These are phyloP conservation scores for Umimayanthus chanpuru DNA, from an alignment of 92 coral and sea anemone species.

Conservation along the genomic window DNA sequence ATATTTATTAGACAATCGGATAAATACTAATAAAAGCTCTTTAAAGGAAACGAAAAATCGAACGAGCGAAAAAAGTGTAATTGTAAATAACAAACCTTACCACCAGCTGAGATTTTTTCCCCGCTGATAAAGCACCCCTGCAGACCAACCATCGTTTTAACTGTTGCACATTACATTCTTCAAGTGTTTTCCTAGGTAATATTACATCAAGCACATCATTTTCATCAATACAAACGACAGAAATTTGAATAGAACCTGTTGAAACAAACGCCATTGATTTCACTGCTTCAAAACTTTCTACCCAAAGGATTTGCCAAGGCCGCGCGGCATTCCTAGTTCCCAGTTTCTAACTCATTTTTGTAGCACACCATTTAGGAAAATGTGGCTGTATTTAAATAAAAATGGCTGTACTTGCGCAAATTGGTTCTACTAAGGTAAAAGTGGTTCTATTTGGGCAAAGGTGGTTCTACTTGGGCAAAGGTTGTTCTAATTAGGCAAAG, in stretches of 20 bases:
- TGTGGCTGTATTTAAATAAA: no score
- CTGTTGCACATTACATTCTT: not conserved
- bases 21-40: not conserved
- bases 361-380: no score
- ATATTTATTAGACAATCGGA: not conserved
- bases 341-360: slow-evolving; percentile 6
- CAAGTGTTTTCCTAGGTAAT: not conserved
- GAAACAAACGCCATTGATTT: not conserved
- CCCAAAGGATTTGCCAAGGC: slow-evolving; percentile 22
- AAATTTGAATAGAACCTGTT: not conserved
- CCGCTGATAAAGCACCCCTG: not conserved
- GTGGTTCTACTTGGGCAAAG: no score
- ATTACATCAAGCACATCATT: not conserved
- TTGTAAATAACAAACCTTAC: not conserved
- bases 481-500: no score
- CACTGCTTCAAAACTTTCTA: not conserved
- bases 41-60: not conserved
- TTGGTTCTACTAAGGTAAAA: no score
- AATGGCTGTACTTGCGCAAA: no score
- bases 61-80: not conserved
- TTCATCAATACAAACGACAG: slow-evolving; percentile 14
- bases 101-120: not conserved
- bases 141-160: not conserved
- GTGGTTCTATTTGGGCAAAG: no score
- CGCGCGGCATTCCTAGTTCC: slow-evolving; percentile 2